Conservation (phyloP, 2,888 invertebrate genomes). For the Megalurothrips usitatus region DNA sequence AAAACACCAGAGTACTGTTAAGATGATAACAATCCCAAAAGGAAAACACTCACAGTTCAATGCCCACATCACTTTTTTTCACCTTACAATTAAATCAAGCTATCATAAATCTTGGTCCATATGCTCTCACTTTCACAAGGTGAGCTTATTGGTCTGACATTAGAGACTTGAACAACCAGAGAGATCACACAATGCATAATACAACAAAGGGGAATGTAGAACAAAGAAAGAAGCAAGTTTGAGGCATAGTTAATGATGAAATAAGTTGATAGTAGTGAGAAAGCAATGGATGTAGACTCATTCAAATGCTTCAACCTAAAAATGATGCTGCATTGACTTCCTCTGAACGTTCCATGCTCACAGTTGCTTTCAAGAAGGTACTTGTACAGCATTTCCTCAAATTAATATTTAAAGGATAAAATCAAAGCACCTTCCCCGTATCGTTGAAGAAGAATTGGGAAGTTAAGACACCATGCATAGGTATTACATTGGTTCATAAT, state of each 20-base stretch:
- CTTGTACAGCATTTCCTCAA: too few relatives aligned
- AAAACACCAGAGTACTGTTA: conserved; percentile 7
- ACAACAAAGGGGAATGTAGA: background rate
- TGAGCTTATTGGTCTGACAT: conserved; percentile 8
- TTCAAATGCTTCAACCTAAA: background rate
- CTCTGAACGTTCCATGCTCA: background rate
- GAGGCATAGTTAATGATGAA: too few relatives aligned
- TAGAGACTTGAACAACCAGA: background rate
- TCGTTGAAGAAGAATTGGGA: too few relatives aligned
- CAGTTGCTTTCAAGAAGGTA: background rate
- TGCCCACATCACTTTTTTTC: background rate
- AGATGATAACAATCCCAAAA: background rate
- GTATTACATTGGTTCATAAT: background rate
- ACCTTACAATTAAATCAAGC: conserved; percentile 3
- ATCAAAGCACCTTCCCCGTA: too few relatives aligned
- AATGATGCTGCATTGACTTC: background rate
- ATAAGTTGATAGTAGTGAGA: too few relatives aligned
- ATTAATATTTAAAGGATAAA: too few relatives aligned
- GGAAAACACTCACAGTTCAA: background rate
- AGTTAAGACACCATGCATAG: too few relatives aligned
- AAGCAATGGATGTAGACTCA: background rate
- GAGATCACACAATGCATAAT: background rate
- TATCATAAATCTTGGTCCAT: conserved; percentile 1
- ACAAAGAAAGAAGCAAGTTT: background rate
- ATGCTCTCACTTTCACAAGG: background rate